Base-by-base conservation (phyloP, 2,888 invertebrate species). In the Lochmaea capreae region DNA sequence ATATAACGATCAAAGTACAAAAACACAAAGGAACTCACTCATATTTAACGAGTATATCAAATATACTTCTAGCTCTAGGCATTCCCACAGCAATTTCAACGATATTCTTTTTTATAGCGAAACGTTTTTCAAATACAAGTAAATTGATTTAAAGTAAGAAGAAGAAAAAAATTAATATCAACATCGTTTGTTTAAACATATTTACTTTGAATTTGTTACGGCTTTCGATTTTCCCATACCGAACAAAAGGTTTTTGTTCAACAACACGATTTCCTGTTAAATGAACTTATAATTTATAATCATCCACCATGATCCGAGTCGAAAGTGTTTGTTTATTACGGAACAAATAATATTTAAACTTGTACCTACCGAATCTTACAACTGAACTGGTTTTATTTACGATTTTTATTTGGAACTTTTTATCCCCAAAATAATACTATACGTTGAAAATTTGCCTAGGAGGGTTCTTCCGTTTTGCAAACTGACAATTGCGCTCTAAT, bases 231-330 rank as follows among this genome's bases (percentile, higher is more conserved):
- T 75, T 75, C 75, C 67, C 57, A 72, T 72, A 62, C 63, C 63
- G 33, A 43, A 67, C 67, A 72, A 67, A 67, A 67, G 62, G 42
- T 65, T 59, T 58, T 63, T 70, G 33, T 70, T 18, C 33, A 70
- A 16, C 26, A 63, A 57, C 70, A 70, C 54, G 69, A 62, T 33
- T 33, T 16, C 14, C 52, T 62, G 33, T 69, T 70, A 73, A 73
- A 65, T 73, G 67, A 62, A 75, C 70, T 73, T 73, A 62, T 73
- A 75, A 73, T 69, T 59, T 71, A 71, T 49, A 49, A 65, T 77
- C 73, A 77, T 58, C 10, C 58, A 75, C 52, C 70, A 71, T 65
- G 71, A 54, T 54, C 72, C 75, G 72, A 74, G 67, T 18, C 63
- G 65, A 65, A 69, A 65, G 26, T 71, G 77, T 74, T 68, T 58